Conservation (phyloP, 2,888 invertebrate species). For the Ophion slaviceki region DNA sequence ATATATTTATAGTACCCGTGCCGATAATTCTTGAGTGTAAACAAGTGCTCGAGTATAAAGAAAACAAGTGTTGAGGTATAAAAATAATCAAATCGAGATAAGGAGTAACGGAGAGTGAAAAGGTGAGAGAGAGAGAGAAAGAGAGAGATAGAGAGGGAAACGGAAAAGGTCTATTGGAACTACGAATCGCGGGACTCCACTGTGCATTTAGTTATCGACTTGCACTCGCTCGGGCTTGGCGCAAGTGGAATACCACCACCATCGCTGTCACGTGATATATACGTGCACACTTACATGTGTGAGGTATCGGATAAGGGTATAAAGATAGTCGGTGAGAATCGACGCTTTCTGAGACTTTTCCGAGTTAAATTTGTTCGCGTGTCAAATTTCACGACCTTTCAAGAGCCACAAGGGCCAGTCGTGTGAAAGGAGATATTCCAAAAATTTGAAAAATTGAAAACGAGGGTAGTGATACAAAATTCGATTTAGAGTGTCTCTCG, state of each 20-base stretch:
- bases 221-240: slow-evolving; percentile 42
- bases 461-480: too few species aligned
- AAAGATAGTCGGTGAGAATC: slow-evolving; percentile 12
- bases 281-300: not conserved
- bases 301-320: slow-evolving; percentile 29
- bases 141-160: slow-evolving; percentile 8
- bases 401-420: too few species aligned
- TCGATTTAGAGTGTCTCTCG: too few species aligned
- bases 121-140: slow-evolving; percentile 12
- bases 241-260: slow-evolving; percentile 42
- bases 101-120: not conserved
- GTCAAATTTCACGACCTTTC: too few species aligned
- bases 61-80: slow-evolving; percentile 6
- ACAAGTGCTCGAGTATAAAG: not conserved
- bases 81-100: slow-evolving; percentile 23
- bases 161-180: slow-evolving; percentile 7
- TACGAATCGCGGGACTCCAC: slow-evolving; percentile 31
- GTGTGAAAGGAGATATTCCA: too few species aligned
- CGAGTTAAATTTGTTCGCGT: not conserved
- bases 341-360: slow-evolving; percentile 18
- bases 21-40: not conserved
- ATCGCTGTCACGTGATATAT: slow-evolving; percentile 43
- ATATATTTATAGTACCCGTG: not conserved
- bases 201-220: slow-evolving; percentile 65
- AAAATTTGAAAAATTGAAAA: too few species aligned